phyloP scores from a whole-genome alignment of 2,888 invertebrate genomes.

The Sphaerophoria rueppellii region DNA sequence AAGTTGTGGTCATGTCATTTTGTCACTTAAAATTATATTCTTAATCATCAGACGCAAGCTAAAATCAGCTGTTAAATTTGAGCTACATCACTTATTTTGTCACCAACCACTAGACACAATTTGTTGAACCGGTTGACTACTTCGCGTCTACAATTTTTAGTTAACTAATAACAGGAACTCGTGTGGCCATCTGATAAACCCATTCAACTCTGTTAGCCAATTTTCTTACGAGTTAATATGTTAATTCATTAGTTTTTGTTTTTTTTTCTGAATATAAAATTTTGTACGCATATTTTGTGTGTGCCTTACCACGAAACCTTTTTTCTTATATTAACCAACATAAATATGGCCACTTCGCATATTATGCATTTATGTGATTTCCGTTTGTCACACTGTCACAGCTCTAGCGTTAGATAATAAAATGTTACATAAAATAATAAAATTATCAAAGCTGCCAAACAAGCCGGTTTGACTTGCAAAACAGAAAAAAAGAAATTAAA shows the following conservation, averaged over 20 bases:
- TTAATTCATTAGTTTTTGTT: slow-evolving; percentile 20
- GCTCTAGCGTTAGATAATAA: slow-evolving; percentile 52
- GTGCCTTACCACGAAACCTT: slow-evolving; percentile 12
- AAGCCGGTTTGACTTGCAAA: slow-evolving; percentile 58
- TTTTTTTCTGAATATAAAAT: slow-evolving; percentile 38
- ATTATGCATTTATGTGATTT: slow-evolving; percentile 32
- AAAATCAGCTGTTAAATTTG: slow-evolving; percentile 32
- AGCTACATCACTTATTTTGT: slow-evolving; percentile 23
- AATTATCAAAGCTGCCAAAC: slow-evolving; percentile 37
- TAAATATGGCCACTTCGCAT: slow-evolving; percentile 26
- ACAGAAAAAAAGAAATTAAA: slow-evolving; percentile 16
- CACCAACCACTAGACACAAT: neutral
- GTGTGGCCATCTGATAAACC: neutral
- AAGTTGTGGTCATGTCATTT: no score
- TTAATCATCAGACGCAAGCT: no score
- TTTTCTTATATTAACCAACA: slow-evolving; percentile 4
- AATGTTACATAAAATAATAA: slow-evolving; percentile 56
- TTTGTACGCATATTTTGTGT: slow-evolving; percentile 12
- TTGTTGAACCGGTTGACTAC: neutral
- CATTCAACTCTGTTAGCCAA: slow-evolving; percentile 13
- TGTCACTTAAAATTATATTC: no score
- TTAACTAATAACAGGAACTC: no score
- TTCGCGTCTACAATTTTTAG: neutral
- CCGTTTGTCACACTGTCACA: slow-evolving; percentile 19
- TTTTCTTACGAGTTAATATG: slow-evolving; percentile 10